Conservation (phyloP, 2,888 invertebrate genomes). For the Oxyteleia sp. region DNA sequence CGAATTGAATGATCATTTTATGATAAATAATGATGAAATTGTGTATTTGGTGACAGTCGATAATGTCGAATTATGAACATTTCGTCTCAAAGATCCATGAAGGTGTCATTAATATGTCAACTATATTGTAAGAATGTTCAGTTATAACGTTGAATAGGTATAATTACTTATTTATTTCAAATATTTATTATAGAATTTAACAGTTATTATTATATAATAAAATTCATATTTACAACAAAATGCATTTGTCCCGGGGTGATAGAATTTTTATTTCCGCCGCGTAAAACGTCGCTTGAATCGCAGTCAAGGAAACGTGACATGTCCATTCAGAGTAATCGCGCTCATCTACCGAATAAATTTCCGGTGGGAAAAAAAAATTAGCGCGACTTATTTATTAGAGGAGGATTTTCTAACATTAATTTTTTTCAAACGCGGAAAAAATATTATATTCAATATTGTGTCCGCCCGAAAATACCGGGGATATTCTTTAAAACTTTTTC, state of each 20-base stretch:
- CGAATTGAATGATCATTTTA: too few species aligned
- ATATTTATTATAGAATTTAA: too few species aligned
- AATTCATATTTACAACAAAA: slow-evolving; percentile 54
- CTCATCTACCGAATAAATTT: slow-evolving; percentile 15
- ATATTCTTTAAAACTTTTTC: slow-evolving; percentile 35
- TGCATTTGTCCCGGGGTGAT: slow-evolving; percentile 47
- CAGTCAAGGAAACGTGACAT: slow-evolving; percentile 19
- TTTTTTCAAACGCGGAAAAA: slow-evolving; percentile 20
- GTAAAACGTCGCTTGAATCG: slow-evolving; percentile 34
- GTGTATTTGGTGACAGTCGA: too few species aligned
- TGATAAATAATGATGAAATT: too few species aligned
- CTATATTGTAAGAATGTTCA: too few species aligned
- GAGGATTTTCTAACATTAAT: not conserved
- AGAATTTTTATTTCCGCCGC: slow-evolving; percentile 47
- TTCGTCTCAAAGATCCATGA: too few species aligned
- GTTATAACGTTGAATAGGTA: too few species aligned
- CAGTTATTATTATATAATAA: too few species aligned
- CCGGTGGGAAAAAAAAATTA: slow-evolving; percentile 8
- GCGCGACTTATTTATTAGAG: slow-evolving; percentile 7
- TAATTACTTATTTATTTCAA: too few species aligned
- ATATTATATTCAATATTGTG: slow-evolving; percentile 37
- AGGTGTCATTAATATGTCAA: too few species aligned
- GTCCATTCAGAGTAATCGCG: slow-evolving; percentile 13
- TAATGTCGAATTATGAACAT: too few species aligned
- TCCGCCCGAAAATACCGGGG: slow-evolving; percentile 10